These are phyloP conservation scores for Camponotus fellah DNA, from an alignment of 2,888 invertebrate genomes.

Conservation along the genomic window DNA sequence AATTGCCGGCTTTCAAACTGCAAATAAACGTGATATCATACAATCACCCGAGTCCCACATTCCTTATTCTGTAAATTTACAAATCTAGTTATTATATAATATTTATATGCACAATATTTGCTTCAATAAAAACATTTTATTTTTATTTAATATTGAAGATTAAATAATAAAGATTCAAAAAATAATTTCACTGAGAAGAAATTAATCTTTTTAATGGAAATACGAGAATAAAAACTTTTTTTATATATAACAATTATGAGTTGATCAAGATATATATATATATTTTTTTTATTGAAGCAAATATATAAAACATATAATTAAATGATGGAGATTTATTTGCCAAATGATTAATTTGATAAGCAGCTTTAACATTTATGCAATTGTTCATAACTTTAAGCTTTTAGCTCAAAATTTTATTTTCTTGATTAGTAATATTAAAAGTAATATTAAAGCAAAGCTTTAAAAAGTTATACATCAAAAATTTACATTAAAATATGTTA, in stretches of 20 bases:
- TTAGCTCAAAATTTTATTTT: neutral
- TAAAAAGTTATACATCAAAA: neutral
- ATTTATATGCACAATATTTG: too few species aligned
- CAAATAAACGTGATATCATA: constrained; percentile 75
- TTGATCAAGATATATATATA: too few species aligned
- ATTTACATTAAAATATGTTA: neutral
- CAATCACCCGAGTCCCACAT: constrained; percentile 78
- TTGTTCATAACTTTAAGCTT: neutral
- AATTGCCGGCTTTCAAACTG: constrained; percentile 71
- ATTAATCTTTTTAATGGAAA: too few species aligned
- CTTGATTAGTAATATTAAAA: neutral
- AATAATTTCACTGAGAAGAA: too few species aligned
- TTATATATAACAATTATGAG: too few species aligned
- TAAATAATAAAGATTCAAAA: too few species aligned
- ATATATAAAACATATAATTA: neutral
- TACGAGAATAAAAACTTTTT: too few species aligned
- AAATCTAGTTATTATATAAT: neutral
- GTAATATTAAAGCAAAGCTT: neutral
- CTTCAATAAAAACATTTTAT: too few species aligned
- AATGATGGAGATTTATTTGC: neutral
- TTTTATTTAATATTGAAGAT: too few species aligned
- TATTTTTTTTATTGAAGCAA: neutral
- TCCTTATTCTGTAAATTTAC: constrained; percentile 81
- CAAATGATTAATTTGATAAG: neutral
- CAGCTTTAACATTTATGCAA: neutral